Evolutionary conservation across 2,113 vertebrate genomes (phyloP).

Genomic region (Coturnix japonica): DNA sequence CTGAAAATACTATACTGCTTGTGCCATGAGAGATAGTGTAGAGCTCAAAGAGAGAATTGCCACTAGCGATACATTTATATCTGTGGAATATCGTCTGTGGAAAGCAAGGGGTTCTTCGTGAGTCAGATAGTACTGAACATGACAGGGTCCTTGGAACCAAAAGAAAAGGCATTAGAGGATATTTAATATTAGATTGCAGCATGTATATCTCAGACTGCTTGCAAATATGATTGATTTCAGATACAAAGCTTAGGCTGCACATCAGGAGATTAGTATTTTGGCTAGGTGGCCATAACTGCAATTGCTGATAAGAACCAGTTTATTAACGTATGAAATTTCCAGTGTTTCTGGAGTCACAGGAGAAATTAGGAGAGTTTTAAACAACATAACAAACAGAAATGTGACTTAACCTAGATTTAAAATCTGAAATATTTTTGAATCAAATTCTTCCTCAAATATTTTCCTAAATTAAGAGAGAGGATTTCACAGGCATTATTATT

Average conservation of each 20-base stretch:
- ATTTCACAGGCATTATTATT: not conserved
- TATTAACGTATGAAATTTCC: constrained; percentile 28
- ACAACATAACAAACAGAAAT: not conserved
- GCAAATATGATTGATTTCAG: constrained; percentile 30
- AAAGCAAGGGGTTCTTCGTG: not conserved
- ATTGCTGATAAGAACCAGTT: constrained; percentile 15
- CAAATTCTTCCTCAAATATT: not conserved
- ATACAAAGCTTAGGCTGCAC: constrained; percentile 11
- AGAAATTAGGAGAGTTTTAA: not conserved
- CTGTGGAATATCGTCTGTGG: not conserved
- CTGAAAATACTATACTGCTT: not conserved
- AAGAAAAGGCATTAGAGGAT: not conserved
- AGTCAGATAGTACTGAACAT: not conserved
- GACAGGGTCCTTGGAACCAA: not conserved
- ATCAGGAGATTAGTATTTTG: constrained; percentile 26
- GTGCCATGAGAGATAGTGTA: not conserved
- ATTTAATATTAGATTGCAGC: not conserved
- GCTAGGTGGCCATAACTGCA: not conserved
- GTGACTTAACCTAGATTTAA: not conserved
- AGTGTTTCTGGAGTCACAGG: not conserved
- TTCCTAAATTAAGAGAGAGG: not conserved
- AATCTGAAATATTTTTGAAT: not conserved
- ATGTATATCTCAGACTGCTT: not conserved
- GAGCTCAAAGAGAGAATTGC: not conserved
- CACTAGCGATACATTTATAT: not conserved